Evolutionary conservation across 2,113 vertebrate species (phyloP), one percentile per base, ranked within the genome.

Genomic region (Ammodytes dubius): DNA sequence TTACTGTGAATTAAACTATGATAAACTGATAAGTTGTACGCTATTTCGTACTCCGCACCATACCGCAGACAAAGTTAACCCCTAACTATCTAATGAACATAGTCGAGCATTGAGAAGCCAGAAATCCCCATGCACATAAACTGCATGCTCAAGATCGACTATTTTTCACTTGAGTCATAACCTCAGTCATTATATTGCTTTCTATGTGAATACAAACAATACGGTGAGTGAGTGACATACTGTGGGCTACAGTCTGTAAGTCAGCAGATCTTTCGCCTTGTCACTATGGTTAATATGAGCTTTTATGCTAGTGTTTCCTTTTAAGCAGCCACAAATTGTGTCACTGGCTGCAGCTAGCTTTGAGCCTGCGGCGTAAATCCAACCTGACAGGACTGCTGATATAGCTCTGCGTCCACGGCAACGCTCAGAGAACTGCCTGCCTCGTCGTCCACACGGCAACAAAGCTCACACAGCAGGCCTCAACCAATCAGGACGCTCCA

Each of bases 371-470:
- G 79, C 61, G 77, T 89, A 92, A 93, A 94, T 94, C 86, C 61
- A 5, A 73, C 71, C 82, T 89, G 92, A 93, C 90, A 92, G 92
- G 85, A 92, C 86, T 89, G 92, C 93, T 92, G 92, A 94, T 85
- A 86, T 83, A 70, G 92, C 92, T 88, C 85, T 81, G 89, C 88
- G 87, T 91, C 92, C 93, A 91, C 88, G n/a, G 91, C 89, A 89
- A 91, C 88, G 85, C 88, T 87, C 77, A 45, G 66, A 86, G 70
- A 87, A 73, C 90, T 84, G 88, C 84, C 91, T 84, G 87, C 91
- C 87, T 92, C 74, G 35, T 76, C 56, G 81, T 92, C 92, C 92
- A 88, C 92, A 93, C 92, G 56, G 92, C 92, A 94, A 94, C 92
- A 94, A 89, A 88, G 89, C 91, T 80, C 77, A 75, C 85, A 75